Base-by-base conservation (phyloP, 35 echinoderm and acorn worm species). In the Strongylocentrotus purpuratus region DNA sequence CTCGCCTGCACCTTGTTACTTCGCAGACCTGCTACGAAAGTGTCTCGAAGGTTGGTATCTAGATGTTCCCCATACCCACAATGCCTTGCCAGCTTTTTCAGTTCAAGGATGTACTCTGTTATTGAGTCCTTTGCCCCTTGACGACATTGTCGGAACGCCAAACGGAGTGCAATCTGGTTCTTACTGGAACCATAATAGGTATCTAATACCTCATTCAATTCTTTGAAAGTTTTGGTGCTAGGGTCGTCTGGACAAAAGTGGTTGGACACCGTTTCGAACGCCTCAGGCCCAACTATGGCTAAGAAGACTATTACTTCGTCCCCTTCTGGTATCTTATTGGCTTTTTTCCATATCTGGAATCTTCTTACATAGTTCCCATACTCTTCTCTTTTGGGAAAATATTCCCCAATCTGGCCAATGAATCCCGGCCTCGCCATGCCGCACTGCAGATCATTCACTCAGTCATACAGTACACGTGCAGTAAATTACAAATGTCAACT, bases 1-100 rank as follows among this genome's bases (percentile, higher is more conserved):
- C 92, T 92, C 6, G 87, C 47, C 50, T 95, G 95, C 3, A 95
- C 12, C 31, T 85, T 58, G 0, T 47, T 88, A 33, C 92, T 92
- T 32, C n/a, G 31, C 25, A 95, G 47, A 46, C 95, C 95, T 20
- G 46, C 95, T 47, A 95, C 95, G 18, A 92, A 70, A 15, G 58
- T 91, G 52, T 95, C 95, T 70, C 95, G 60, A 1, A 95, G 58
- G 33, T 95, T 95, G 33, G 33, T 32, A 32, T 61, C 46, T 17
- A 95, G 45, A 22, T 52, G 17, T 0, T 55, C 46, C 22, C 86
- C 94, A 35, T 95, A 55, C 7, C 94, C 85, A 52, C 94, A 95
- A 58, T 95, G 94, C 90, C 45, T 85, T 11, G 94, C 86, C 22
- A 95, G 48, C 71, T 95, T 95, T 86, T 95, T 95, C 31, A 95